Evolutionary conservation across 2,113 vertebrate genomes (phyloP).

Genomic region (Maccullochella peelii): DNA sequence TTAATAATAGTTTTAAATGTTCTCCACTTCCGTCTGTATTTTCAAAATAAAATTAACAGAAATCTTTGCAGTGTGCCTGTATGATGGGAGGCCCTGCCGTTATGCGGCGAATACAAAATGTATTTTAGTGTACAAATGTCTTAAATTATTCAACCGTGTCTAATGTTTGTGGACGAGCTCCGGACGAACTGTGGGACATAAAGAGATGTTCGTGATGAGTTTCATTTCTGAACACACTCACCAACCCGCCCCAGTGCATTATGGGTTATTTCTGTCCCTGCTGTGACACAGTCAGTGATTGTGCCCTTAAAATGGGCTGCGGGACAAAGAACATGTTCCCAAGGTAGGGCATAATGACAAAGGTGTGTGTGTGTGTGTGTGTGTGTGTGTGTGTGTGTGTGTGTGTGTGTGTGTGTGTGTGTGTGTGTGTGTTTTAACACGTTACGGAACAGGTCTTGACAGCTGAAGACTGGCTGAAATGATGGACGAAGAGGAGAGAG

Average conservation of each 20-base stretch:
- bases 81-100: too few relatives aligned
- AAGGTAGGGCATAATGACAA: background rate
- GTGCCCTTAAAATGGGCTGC: background rate
- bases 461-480: constrained; percentile 6
- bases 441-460: background rate
- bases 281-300: background rate
- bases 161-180: background rate
- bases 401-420: background rate
- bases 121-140: background rate
- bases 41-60: too few relatives aligned
- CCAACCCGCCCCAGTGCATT: constrained; percentile 2
- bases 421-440: background rate
- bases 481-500: constrained; percentile 7
- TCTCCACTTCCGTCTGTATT: too few relatives aligned
- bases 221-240: background rate
- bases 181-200: too few relatives aligned
- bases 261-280: background rate
- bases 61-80: too few relatives aligned
- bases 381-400: background rate
- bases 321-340: constrained; percentile 11
- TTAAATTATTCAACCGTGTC: background rate
- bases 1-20: too few relatives aligned
- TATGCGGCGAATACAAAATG: too few relatives aligned
- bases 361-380: background rate
- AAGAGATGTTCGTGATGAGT: too few relatives aligned